These are phyloP conservation scores for Xestia ashworthii DNA, from an alignment of 2,888 invertebrate genomes.

Conservation along the genomic window DNA sequence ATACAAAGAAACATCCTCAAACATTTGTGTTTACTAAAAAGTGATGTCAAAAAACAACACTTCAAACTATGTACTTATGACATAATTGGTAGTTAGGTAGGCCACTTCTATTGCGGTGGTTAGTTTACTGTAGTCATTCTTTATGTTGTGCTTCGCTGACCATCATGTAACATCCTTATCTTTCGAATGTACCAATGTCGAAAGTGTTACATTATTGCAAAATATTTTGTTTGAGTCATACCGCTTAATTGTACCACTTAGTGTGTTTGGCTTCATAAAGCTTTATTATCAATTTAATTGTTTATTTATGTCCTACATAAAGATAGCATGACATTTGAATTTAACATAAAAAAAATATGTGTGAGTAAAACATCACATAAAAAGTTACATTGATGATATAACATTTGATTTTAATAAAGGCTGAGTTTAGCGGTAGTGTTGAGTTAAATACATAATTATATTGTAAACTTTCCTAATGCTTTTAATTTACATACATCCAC, in stretches of 20 bases:
- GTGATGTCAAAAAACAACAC: conserved; percentile 69
- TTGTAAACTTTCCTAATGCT: conserved; percentile 54
- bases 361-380: not conserved
- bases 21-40: conserved; percentile 45
- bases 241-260: conserved; percentile 63
- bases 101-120: conserved; percentile 60
- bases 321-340: conserved; percentile 3
- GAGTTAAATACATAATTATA: conserved; percentile 34
- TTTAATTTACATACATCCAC: conserved; percentile 46
- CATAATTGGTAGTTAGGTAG: conserved; percentile 72
- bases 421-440: conserved; percentile 15
- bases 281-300: conserved; percentile 42
- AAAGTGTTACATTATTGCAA: conserved; percentile 81
- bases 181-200: conserved; percentile 73
- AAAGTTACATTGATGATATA: conserved; percentile 27
- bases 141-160: conserved; percentile 80
- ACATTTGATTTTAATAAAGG: conserved; percentile 17
- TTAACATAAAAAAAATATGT: not conserved
- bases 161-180: conserved; percentile 81
- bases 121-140: conserved; percentile 66
- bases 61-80: conserved; percentile 72
- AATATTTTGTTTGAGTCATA: conserved; percentile 71
- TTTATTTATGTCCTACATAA: conserved; percentile 12
- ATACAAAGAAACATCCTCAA: conserved; percentile 20
- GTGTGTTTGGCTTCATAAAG: conserved; percentile 43